Evolutionary conservation across 2,797 vertebrate species (phyloP).

Genomic region (Gouania willdenowi): DNA sequence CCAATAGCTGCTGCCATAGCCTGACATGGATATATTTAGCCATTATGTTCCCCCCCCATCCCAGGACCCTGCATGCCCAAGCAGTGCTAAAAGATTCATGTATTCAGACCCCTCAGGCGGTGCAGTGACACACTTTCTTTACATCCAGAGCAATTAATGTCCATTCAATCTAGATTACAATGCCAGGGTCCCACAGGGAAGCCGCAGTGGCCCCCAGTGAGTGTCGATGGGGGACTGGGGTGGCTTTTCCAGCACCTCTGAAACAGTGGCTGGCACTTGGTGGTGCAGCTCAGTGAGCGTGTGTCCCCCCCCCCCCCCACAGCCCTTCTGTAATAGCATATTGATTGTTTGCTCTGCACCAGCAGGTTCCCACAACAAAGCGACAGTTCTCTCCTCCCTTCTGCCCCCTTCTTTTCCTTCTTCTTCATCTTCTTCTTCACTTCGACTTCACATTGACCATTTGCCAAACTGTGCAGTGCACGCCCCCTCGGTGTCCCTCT

Average conservation of each 20-base stretch:
- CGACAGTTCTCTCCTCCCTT: constrained; percentile 30
- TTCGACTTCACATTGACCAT: no score
- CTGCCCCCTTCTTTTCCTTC: constrained; percentile 25
- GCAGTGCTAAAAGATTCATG: constrained; percentile 89
- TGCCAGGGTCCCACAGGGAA: constrained; percentile 61
- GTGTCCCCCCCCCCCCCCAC: no score
- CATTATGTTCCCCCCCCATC: constrained; percentile 24
- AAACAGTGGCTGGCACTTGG: constrained; percentile 14
- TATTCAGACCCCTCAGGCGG: constrained; percentile 79
- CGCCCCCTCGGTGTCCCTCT: no score
- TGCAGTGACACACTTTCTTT: constrained; percentile 89
- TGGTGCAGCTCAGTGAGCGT: constrained; percentile 36
- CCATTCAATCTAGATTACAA: constrained; percentile 85
- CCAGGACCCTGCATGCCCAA: constrained; percentile 70
- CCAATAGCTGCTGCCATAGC: constrained; percentile 54
- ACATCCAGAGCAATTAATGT: constrained; percentile 90
- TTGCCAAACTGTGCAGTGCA: no score
- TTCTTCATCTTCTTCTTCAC: constrained; percentile 1
- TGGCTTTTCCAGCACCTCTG: constrained; percentile 6
- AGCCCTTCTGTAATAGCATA: constrained; percentile 67
- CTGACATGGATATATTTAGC: constrained; percentile 74
- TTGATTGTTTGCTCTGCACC: constrained; percentile 69
- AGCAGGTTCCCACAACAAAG: constrained; percentile 36
- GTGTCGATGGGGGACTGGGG: background rate
- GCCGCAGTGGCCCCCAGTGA: constrained; percentile 31